Conservation (phyloP, 1,140 invertebrate species). For the Protaetia brevitarsis region DNA sequence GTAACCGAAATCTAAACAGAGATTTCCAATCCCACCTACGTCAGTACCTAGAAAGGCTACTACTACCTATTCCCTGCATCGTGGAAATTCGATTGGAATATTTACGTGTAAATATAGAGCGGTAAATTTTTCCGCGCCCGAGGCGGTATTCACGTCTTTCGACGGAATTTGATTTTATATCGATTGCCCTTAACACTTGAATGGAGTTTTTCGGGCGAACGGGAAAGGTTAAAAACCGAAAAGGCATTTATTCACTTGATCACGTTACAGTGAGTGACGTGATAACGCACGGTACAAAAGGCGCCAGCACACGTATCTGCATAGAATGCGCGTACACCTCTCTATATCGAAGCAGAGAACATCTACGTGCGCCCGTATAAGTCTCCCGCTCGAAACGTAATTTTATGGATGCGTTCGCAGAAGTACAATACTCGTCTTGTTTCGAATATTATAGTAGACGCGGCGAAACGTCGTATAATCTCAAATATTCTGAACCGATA, state of each 20-base stretch:
- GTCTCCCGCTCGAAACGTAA: too few species aligned
- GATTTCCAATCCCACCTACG: constrained; percentile 27
- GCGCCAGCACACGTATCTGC: too few species aligned
- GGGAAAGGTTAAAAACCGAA: not conserved
- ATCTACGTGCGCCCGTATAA: too few species aligned
- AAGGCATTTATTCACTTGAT: not conserved
- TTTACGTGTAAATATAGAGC: constrained; percentile 34
- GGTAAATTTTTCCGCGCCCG: constrained; percentile 26
- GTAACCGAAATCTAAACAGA: constrained; percentile 34
- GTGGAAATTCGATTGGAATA: constrained; percentile 34
- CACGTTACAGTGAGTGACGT: not conserved
- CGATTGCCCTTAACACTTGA: not conserved
- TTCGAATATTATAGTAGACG: too few species aligned
- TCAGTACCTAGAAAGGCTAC: not conserved
- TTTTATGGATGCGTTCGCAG: too few species aligned
- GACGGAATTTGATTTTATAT: constrained; percentile 26
- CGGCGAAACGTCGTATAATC: too few species aligned
- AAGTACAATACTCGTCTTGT: too few species aligned
- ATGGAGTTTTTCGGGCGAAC: not conserved
- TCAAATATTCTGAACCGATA: too few species aligned
- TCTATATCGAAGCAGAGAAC: too few species aligned
- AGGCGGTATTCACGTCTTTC: constrained; percentile 20
- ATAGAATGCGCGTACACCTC: too few species aligned
- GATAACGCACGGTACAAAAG: not conserved
- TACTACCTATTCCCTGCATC: not conserved